A percentile compares a stretch with the other conserved stretches of the same genome.
These are phyloP conservation scores for Epinotia brunnichana DNA, from an alignment of 2,888 invertebrate species.

Conservation along the genomic window DNA sequence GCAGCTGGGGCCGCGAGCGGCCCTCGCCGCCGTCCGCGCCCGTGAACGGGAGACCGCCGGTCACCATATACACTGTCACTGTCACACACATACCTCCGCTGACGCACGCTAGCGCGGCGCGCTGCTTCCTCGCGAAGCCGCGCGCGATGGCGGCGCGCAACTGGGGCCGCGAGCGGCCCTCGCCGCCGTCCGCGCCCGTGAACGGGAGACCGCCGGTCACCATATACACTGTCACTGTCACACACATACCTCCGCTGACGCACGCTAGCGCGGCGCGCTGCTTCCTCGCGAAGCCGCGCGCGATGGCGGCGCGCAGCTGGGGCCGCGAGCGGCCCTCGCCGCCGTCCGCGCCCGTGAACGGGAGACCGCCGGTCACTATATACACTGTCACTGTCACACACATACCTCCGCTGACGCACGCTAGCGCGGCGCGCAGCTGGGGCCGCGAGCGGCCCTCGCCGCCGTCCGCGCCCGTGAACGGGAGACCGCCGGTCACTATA, in stretches of 20 bases:
- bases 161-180: too few species aligned
- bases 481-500: slow-evolving; percentile 84
- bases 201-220: too few species aligned
- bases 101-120: slow-evolving; percentile 75
- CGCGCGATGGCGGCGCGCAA: too few species aligned
- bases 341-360: too few species aligned
- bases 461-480: slow-evolving; percentile 81
- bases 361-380: too few species aligned
- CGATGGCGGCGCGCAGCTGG: too few species aligned
- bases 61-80: slow-evolving; percentile 45
- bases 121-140: slow-evolving; percentile 85
- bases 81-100: slow-evolving; percentile 52
- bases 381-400: background rate
- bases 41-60: slow-evolving; percentile 88
- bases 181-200: too few species aligned
- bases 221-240: too few species aligned
- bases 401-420: slow-evolving; percentile 62
- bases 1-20: too few species aligned
- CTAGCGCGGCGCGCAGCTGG: slow-evolving; percentile 84
- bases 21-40: slow-evolving; percentile 60
- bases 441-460: too few species aligned
- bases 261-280: too few species aligned
- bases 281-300: slow-evolving; percentile 85
- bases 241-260: slow-evolving; percentile 50
- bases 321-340: too few species aligned